These are phyloP conservation scores for Mus musculus DNA, from an alignment of 2,113 vertebrate genomes.

Conservation along the genomic window GRCm39 chr14:5834501-5835000, in stretches of 20 bases:
- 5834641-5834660: constrained; percentile 83
- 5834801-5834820: constrained; percentile 92
- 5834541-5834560: constrained; percentile 69
- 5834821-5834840: constrained; percentile 99
- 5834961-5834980: constrained; percentile 96
- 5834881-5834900: constrained; percentile 98
- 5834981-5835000: constrained; percentile 95
- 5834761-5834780: constrained; percentile 74
- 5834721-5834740: constrained; percentile 81
- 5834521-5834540: constrained; percentile 72
- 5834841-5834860: constrained; percentile 99
- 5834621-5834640: constrained; percentile 75
- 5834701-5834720: constrained; percentile 81
- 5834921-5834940: constrained; percentile 97
- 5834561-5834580: constrained; percentile 79
- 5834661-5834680: constrained; percentile 78
- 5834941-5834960: constrained; percentile 98
- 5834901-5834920: constrained; percentile 99
- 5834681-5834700: constrained; percentile 79
- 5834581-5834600: constrained; percentile 77
- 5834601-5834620: constrained; percentile 81
- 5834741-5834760: constrained; percentile 82
- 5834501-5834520: constrained; percentile 75
- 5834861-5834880: constrained; percentile 99
- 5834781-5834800: constrained; percentile 76